phyloP scores from a whole-genome alignment of 2,113 vertebrate species.

The Ammodytes marinus region DNA sequence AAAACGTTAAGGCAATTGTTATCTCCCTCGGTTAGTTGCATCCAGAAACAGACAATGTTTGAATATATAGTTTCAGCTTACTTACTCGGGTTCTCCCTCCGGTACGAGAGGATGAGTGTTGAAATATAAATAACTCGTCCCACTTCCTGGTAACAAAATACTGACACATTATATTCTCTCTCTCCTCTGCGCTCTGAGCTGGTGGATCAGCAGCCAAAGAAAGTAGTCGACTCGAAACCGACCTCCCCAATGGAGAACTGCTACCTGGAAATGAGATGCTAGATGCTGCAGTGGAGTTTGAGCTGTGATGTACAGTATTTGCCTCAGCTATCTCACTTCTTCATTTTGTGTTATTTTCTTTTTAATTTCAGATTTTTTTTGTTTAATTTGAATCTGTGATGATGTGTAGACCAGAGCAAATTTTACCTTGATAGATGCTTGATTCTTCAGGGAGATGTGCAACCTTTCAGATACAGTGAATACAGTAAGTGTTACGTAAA shows the following conservation, averaged over 20 bases:
- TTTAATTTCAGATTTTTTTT: background rate
- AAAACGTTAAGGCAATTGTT: constrained; percentile 6
- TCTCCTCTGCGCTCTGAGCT: constrained; percentile 46
- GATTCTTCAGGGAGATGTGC: background rate
- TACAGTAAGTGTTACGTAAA: background rate
- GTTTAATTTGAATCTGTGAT: constrained; percentile 13
- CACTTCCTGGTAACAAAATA: constrained; percentile 85
- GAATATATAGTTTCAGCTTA: constrained; percentile 78
- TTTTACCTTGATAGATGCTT: background rate
- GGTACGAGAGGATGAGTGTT: constrained; percentile 72
- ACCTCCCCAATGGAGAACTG: background rate
- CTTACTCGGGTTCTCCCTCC: constrained; percentile 59
- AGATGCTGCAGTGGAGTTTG: constrained; percentile 21
- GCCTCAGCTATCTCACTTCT: constrained; percentile 51
- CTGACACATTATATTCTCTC: constrained; percentile 73
- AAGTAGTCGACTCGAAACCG: background rate
- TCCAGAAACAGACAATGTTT: constrained; percentile 64
- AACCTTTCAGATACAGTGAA: background rate
- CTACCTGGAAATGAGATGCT: constrained; percentile 64
- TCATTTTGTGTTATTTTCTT: constrained; percentile 20
- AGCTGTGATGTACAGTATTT: constrained; percentile 6
- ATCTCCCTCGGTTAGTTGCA: constrained; percentile 17
- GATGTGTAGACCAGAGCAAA: background rate
- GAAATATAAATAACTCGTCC: constrained; percentile 87
- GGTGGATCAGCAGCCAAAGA: constrained; percentile 10